These are phyloP conservation scores for Oscheius sp. DNA, from an alignment of 2,888 invertebrate genomes.

Conservation along the genomic window DNA sequence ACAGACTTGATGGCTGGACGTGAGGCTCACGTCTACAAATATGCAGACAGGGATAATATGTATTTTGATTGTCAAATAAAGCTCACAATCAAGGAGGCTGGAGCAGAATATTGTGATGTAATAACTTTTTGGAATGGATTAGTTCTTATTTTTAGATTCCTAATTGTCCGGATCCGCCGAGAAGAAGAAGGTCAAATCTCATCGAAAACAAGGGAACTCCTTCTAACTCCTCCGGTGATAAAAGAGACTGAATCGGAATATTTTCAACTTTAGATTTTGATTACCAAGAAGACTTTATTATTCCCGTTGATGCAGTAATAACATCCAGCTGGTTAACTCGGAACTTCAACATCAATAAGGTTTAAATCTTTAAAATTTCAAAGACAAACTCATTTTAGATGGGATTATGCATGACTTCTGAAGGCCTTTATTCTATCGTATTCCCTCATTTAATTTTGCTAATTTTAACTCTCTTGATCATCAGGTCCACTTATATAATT, in stretches of 20 bases:
- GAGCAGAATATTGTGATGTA: constrained; percentile 62
- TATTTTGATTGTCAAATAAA: constrained; percentile 69
- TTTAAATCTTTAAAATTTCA: background rate
- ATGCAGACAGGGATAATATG: constrained; percentile 67
- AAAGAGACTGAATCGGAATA: background rate
- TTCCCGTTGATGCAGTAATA: constrained; percentile 41
- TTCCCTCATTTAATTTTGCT: constrained; percentile 13
- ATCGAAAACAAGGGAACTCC: background rate
- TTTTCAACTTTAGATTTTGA: background rate
- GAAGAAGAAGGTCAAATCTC: constrained; percentile 25
- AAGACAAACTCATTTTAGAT: background rate
- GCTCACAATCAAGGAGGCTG: constrained; percentile 65
- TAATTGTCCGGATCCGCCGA: constrained; percentile 31
- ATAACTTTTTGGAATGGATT: constrained; percentile 10
- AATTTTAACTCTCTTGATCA: constrained; percentile 11
- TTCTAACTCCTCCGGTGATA: background rate
- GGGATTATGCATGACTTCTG: constrained; percentile 18
- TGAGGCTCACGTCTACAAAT: constrained; percentile 68
- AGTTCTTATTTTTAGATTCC: constrained; percentile 24
- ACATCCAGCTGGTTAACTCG: constrained; percentile 40
- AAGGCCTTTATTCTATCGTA: constrained; percentile 12
- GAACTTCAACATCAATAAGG: constrained; percentile 42
- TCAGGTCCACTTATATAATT: constrained; percentile 14
- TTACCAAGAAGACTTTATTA: constrained; percentile 38
- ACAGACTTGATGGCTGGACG: constrained; percentile 67